Conservation (phyloP, 1,140 invertebrate species). For the Diprion similis region DNA sequence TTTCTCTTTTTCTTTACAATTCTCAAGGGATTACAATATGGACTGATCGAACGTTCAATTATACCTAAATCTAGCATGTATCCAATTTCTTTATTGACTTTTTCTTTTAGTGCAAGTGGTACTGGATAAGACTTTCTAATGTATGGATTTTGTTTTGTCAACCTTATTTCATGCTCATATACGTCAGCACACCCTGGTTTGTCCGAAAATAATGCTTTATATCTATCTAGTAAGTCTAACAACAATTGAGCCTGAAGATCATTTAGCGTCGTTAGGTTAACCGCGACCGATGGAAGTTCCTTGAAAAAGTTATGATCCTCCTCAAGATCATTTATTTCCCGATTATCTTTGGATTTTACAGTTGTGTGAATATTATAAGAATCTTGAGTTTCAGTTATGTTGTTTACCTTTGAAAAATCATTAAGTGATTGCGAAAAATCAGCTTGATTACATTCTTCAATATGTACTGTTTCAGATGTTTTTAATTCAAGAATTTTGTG, state of each 20-base stretch:
- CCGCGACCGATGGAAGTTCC: not conserved
- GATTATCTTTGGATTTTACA: not conserved
- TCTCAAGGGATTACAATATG: slow-evolving; percentile 42
- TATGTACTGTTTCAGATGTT: not conserved
- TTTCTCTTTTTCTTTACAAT: slow-evolving; percentile 21
- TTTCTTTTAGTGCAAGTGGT: slow-evolving; percentile 18
- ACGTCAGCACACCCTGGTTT: not conserved
- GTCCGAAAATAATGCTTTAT: not conserved
- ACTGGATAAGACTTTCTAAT: slow-evolving; percentile 28
- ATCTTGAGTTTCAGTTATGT: not conserved
- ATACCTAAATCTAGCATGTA: slow-evolving; percentile 30
- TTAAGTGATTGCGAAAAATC: not conserved
- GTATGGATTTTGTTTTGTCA: slow-evolving; percentile 21
- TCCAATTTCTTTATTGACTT: slow-evolving; percentile 19
- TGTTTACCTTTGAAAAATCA: not conserved
- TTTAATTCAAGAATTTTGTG: not conserved
- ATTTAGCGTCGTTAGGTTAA: not conserved
- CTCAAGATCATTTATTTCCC: not conserved
- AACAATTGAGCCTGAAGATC: not conserved
- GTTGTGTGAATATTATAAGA: not conserved
- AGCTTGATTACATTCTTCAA: not conserved
- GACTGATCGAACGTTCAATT: slow-evolving; percentile 33
- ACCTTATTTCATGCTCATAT: slow-evolving; percentile 21
- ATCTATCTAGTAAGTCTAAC: not conserved
- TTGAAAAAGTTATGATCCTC: slow-evolving; percentile 2